A percentile compares a stretch with the other conserved stretches of the same genome.
Evolutionary conservation across 2,113 vertebrate species (phyloP).

Genomic region (Nothobranchius furzeri): DNA sequence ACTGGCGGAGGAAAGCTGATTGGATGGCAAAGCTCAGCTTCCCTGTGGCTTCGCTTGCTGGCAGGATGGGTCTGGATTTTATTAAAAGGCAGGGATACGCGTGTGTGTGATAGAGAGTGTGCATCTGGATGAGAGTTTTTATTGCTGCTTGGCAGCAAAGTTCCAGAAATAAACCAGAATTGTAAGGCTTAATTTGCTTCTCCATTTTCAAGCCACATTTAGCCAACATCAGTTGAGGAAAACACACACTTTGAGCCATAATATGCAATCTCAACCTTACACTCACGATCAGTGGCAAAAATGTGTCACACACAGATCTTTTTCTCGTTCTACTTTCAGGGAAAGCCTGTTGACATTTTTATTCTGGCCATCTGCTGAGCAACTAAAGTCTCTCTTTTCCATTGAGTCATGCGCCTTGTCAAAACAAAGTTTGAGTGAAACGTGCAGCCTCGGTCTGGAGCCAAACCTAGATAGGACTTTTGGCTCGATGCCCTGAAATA

Average conservation of each 20-base stretch:
- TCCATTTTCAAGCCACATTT: constrained; percentile 33
- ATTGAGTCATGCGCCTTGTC: constrained; percentile 46
- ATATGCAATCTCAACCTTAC: constrained; percentile 21
- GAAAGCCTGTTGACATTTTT: constrained; percentile 57
- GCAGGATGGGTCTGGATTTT: constrained; percentile 50
- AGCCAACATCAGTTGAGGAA: constrained; percentile 22
- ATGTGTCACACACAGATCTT: constrained; percentile 21
- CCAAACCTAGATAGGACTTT: constrained; percentile 11
- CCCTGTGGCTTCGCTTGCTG: constrained; percentile 32
- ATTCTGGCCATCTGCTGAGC: not conserved
- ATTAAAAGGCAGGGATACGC: constrained; percentile 46
- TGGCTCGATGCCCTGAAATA: constrained; percentile 24
- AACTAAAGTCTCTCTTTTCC: not conserved
- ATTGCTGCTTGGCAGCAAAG: constrained; percentile 21
- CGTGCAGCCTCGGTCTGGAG: constrained; percentile 13
- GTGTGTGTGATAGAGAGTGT: constrained; percentile 19
- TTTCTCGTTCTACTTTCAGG: constrained; percentile 6
- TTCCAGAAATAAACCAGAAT: constrained; percentile 63
- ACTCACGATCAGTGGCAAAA: constrained; percentile 15
- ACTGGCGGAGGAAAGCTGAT: constrained; percentile 2
- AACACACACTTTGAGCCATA: not conserved
- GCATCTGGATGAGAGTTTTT: constrained; percentile 35
- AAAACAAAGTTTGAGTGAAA: constrained; percentile 42
- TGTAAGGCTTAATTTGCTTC: constrained; percentile 35
- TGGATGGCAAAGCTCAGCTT: constrained; percentile 26